These are phyloP conservation scores for Apodemus speciosus DNA, from an alignment of 2,113 vertebrate genomes.

Conservation along the genomic window DNA sequence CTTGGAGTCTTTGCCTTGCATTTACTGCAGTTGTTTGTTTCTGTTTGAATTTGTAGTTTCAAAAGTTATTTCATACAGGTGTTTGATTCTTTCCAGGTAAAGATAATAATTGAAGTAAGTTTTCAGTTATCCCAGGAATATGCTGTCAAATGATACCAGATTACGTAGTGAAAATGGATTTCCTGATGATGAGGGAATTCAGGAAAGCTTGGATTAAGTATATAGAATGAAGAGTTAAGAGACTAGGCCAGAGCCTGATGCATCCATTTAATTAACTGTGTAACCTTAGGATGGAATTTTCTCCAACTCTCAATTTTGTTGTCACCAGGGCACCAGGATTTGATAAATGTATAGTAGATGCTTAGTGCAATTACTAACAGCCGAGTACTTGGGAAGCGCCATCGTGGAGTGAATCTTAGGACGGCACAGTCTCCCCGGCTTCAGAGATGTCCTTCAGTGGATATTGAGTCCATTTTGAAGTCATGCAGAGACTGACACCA, in stretches of 20 bases:
- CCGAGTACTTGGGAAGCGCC: background rate
- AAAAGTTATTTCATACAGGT: conserved; percentile 32
- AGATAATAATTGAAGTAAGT: conserved; percentile 24
- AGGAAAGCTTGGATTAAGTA: background rate
- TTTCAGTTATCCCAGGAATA: conserved; percentile 16
- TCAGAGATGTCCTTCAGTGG: background rate
- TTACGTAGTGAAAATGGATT: background rate
- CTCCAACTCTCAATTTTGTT: conserved; percentile 41
- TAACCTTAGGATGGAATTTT: conserved; percentile 20
- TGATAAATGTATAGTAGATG: background rate
- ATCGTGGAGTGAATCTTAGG: conserved; percentile 21
- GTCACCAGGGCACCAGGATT: background rate
- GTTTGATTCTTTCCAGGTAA: background rate
- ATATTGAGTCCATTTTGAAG: conserved; percentile 22
- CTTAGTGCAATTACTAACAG: background rate
- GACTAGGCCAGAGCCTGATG: background rate
- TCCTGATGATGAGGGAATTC: background rate
- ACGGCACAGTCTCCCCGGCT: background rate
- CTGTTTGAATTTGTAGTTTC: conserved; percentile 20
- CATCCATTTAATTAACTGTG: background rate
- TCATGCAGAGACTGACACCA: background rate
- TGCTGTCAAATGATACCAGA: background rate
- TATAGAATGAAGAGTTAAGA: background rate
- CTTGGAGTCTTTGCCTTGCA: background rate
- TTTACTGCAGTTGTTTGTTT: conserved; percentile 29